Percentiles rank a stretch among this genome's conserved stretches.
phyloP scores from a whole-genome alignment of 2,888 invertebrate genomes.

The Clitarchus hookeri region DNA sequence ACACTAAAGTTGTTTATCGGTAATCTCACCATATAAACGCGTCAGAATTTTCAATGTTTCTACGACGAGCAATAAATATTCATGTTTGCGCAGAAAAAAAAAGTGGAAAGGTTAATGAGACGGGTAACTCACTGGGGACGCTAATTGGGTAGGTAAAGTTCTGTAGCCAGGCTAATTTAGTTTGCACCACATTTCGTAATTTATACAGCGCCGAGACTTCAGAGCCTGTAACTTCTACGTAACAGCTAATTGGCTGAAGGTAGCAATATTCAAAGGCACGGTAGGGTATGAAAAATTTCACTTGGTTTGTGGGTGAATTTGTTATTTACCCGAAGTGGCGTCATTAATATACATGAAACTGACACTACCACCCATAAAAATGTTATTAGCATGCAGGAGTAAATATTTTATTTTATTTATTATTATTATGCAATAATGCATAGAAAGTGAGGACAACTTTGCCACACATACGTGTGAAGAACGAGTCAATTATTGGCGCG shows the following conservation, averaged over 20 bases:
- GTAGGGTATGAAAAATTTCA: not conserved
- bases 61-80: too few relatives aligned
- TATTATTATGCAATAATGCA: too few relatives aligned
- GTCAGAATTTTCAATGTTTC: not conserved
- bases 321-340: not conserved
- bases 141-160: not conserved
- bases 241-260: not conserved
- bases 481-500: too few relatives aligned
- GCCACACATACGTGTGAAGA: too few relatives aligned
- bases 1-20: not conserved
- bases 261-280: not conserved
- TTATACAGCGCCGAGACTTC: not conserved
- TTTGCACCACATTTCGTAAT: not conserved
- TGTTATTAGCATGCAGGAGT: too few relatives aligned
- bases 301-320: not conserved
- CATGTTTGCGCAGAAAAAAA: not conserved
- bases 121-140: not conserved
- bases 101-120: not conserved
- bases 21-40: not conserved
- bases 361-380: too few relatives aligned
- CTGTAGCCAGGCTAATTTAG: not conserved
- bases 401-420: too few relatives aligned
- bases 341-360: too few relatives aligned
- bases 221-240: not conserved
- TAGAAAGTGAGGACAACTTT: too few relatives aligned